Percentiles rank a stretch among this genome's conserved stretches.
These are phyloP conservation scores for Phalera bucephala DNA, from an alignment of 2,888 invertebrate genomes.

Conservation along the genomic window DNA sequence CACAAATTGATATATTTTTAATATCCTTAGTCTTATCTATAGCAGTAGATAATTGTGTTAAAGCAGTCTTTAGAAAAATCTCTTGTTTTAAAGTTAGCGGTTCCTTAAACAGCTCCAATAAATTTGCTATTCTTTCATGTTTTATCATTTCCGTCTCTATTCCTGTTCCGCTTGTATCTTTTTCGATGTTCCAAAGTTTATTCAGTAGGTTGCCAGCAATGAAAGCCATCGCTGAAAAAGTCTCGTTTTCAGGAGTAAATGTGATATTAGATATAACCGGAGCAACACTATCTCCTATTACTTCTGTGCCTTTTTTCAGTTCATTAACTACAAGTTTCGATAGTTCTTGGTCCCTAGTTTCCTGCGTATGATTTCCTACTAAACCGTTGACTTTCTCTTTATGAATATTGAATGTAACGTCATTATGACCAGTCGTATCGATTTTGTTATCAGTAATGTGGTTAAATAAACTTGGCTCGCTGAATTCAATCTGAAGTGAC, in stretches of 20 bases:
- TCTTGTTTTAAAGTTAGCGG: constrained; percentile 69
- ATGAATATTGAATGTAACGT: constrained; percentile 37
- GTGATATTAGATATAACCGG: constrained; percentile 67
- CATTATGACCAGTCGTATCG: constrained; percentile 42
- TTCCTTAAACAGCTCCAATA: constrained; percentile 69
- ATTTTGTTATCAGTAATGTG: constrained; percentile 66
- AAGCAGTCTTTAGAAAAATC: constrained; percentile 59
- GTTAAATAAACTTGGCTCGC: constrained; percentile 44
- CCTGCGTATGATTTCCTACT: constrained; percentile 51
- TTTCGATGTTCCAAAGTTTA: constrained; percentile 72
- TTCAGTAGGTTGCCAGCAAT: constrained; percentile 74
- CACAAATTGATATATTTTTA: constrained; percentile 58
- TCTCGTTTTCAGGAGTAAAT: constrained; percentile 73
- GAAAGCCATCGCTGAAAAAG: constrained; percentile 69
- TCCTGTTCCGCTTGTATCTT: constrained; percentile 49
- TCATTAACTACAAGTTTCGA: constrained; percentile 70
- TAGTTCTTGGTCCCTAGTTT: constrained; percentile 54
- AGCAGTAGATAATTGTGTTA: constrained; percentile 59
- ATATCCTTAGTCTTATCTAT: constrained; percentile 50
- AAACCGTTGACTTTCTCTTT: constrained; percentile 42
- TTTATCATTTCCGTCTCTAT: constrained; percentile 59
- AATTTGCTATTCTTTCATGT: constrained; percentile 63
- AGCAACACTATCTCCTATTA: constrained; percentile 55
- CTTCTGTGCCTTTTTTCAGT: constrained; percentile 56
- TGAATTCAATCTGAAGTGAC: constrained; percentile 59